Conservation (phyloP, 2,888 invertebrate genomes). For the Agrotis exclamationis region DNA sequence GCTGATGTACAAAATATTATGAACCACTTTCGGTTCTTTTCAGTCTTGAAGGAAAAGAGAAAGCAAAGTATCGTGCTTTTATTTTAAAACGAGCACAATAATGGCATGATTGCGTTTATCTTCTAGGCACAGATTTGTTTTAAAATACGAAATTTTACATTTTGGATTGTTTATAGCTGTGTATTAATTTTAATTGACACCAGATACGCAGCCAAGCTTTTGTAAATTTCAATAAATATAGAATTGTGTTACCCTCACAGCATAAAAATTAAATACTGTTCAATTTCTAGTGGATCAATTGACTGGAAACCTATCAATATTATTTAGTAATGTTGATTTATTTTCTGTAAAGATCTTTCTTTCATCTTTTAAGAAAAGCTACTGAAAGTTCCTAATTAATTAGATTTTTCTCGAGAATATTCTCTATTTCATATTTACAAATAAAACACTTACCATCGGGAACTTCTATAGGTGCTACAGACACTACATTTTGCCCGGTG, state of each 20-base stretch:
- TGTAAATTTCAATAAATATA: background rate
- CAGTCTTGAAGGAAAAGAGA: conserved; percentile 3
- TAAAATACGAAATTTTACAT: background rate
- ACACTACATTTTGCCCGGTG: conserved; percentile 88
- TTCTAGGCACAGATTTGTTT: background rate
- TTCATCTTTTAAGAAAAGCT: too few relatives aligned
- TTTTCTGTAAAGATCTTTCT: background rate
- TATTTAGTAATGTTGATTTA: background rate
- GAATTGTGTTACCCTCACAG: background rate
- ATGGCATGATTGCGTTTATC: background rate
- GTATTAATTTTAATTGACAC: background rate
- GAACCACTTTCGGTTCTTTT: conserved; percentile 18
- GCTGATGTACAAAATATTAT: conserved; percentile 20
- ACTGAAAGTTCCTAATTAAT: conserved; percentile 1
- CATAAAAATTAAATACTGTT: too few relatives aligned
- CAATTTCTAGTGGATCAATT: background rate
- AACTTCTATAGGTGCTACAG: conserved; percentile 89
- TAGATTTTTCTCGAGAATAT: conserved; percentile 19
- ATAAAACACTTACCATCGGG: conserved; percentile 84
- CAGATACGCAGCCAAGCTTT: background rate
- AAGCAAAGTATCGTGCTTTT: conserved; percentile 4
- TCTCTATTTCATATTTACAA: conserved; percentile 49
- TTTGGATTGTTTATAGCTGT: background rate
- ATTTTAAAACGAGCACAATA: conserved; percentile 4
- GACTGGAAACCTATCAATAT: too few relatives aligned